phyloP scores from a whole-genome alignment of 2,797 vertebrate species.

The Xiphorhynchus erythropygius region DNA sequence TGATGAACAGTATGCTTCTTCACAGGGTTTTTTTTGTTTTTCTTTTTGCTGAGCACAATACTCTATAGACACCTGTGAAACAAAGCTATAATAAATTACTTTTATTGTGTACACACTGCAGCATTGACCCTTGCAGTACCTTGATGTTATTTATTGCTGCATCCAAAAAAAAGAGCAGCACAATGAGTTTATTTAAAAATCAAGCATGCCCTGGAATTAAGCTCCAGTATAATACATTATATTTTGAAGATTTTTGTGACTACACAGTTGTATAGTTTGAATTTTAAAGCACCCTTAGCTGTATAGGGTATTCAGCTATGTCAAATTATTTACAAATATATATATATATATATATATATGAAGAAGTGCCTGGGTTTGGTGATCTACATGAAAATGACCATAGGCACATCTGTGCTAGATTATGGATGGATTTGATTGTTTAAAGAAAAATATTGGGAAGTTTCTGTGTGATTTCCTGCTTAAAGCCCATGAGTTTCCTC shows the following conservation, averaged over 20 bases:
- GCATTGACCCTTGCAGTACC: not conserved
- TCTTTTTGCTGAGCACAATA: slow-evolving; percentile 33
- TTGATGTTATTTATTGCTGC: not conserved
- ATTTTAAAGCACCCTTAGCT: not conserved
- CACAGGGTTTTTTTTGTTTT: not conserved
- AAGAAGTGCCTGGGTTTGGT: not conserved
- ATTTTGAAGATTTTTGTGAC: not conserved
- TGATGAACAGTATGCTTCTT: slow-evolving; percentile 38
- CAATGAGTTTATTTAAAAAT: not conserved
- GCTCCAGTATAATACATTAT: not conserved
- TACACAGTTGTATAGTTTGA: not conserved
- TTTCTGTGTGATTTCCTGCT: not conserved
- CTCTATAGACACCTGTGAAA: slow-evolving; percentile 54
- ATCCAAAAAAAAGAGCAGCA: not conserved
- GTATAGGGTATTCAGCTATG: not conserved
- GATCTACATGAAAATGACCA: not conserved
- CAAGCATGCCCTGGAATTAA: not conserved
- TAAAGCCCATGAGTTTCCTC: not conserved
- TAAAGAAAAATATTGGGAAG: not conserved
- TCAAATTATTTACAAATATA: not conserved
- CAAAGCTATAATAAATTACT: slow-evolving; percentile 49
- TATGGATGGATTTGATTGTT: not conserved
- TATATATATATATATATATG: not conserved
- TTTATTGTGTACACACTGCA: not conserved
- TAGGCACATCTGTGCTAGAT: not conserved